Conservation (phyloP, 1,140 invertebrate species). For the Bilobella aurantiaca region DNA sequence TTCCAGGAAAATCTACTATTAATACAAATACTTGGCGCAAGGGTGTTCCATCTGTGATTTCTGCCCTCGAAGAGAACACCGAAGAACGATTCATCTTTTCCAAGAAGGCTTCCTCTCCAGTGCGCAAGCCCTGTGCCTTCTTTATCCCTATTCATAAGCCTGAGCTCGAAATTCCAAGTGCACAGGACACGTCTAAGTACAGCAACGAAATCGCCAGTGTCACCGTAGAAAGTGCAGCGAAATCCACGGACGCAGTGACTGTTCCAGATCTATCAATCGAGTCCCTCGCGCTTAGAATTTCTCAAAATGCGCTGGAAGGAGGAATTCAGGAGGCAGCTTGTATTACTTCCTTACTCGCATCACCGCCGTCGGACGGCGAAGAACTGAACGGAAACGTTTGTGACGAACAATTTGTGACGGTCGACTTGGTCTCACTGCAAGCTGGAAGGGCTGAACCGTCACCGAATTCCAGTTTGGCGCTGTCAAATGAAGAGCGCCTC, state of each 20-base stretch:
- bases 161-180: too few relatives aligned
- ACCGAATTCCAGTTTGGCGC: background rate
- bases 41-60: background rate
- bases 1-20: background rate
- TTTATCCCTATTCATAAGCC: constrained; percentile 19
- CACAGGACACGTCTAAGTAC: too few relatives aligned
- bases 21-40: background rate
- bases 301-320: background rate
- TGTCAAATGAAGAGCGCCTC: background rate
- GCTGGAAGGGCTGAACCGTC: background rate
- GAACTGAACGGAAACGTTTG: background rate
- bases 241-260: too few relatives aligned
- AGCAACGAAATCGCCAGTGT: too few relatives aligned
- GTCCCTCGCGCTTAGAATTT: background rate
- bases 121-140: constrained; percentile 28
- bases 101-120: background rate
- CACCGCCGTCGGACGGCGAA: background rate
- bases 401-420: background rate
- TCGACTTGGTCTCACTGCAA: background rate
- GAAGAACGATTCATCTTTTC: background rate
- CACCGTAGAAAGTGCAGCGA: background rate
- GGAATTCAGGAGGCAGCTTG: constrained; percentile 10
- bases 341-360: background rate
- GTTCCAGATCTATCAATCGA: background rate
- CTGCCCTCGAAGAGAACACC: background rate